phyloP scores from a whole-genome alignment of 2,113 vertebrate species.

The Boulengeromyrus knoepffleri region DNA sequence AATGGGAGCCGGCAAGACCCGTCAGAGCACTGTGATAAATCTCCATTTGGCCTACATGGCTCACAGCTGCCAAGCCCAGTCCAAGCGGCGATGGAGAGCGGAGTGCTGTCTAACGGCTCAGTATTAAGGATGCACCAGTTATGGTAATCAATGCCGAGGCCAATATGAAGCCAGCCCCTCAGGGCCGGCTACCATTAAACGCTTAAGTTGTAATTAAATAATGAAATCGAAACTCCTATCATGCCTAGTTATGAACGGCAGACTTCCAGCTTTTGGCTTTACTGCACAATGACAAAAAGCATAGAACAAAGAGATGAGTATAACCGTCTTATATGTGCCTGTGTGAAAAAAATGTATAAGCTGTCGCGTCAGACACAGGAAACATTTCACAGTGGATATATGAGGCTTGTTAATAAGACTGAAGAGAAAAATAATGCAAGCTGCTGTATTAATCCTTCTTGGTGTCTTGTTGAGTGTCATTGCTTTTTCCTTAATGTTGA shows the following conservation, averaged over 20 bases:
- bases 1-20: neutral
- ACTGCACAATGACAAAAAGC: neutral
- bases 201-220: conserved; percentile 11
- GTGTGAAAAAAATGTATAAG: neutral
- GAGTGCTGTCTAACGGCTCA: neutral
- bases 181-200: neutral
- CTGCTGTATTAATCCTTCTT: neutral
- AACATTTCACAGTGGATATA: neutral
- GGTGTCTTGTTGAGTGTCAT: neutral
- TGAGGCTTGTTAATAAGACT: neutral
- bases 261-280: too few relatives aligned
- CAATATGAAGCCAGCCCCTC: neutral
- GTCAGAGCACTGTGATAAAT: neutral
- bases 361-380: neutral
- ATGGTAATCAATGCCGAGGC: neutral
- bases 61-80: neutral
- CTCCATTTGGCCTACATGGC: neutral
- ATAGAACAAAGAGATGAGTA: neutral
- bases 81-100: neutral
- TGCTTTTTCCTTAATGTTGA: neutral
- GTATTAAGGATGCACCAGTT: conserved; percentile 7
- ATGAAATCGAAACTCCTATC: neutral
- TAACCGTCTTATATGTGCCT: neutral
- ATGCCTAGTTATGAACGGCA: neutral
- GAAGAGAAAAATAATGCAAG: neutral